Percentiles rank a stretch among this genome's conserved stretches.
These are phyloP conservation scores for Limanda limanda DNA, from an alignment of 2,113 vertebrate genomes.

Conservation along the genomic window DNA sequence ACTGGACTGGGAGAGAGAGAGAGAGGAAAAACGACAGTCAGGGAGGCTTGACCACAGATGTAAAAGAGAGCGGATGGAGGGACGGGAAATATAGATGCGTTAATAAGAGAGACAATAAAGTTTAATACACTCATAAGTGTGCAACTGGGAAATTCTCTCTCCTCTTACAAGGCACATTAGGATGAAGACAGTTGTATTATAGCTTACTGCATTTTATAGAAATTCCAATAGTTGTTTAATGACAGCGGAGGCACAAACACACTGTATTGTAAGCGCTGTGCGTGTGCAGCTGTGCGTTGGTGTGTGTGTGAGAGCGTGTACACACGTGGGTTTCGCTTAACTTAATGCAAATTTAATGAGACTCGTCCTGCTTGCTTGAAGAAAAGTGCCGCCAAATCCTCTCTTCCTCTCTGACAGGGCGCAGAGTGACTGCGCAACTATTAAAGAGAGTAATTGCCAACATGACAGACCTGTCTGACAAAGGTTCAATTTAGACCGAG, in stretches of 20 bases:
- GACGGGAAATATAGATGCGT: slow-evolving; percentile 10
- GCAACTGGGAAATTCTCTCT: slow-evolving; percentile 4
- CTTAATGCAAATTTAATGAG: slow-evolving; percentile 84
- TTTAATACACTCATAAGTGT: slow-evolving; percentile 3
- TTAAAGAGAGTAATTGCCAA: slow-evolving; percentile 83
- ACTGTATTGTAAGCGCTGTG: neutral
- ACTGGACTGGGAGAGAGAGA: slow-evolving; percentile 42
- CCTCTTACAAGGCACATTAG: slow-evolving; percentile 11
- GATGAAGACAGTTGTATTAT: neutral
- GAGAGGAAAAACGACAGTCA: neutral
- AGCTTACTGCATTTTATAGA: neutral
- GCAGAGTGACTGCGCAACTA: slow-evolving; percentile 78
- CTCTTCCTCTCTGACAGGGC: slow-evolving; percentile 75
- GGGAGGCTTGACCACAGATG: slow-evolving; percentile 13
- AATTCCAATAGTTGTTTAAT: neutral
- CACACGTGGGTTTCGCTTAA: slow-evolving; percentile 32
- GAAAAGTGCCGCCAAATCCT: slow-evolving; percentile 78
- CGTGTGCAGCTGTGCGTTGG: slow-evolving; percentile 19
- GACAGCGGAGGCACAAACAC: neutral
- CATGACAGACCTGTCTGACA: slow-evolving; percentile 10
- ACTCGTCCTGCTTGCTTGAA: slow-evolving; percentile 71
- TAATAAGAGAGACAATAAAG: slow-evolving; percentile 26
- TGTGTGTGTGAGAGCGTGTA: slow-evolving; percentile 25
- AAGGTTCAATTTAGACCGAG: slow-evolving; percentile 23
- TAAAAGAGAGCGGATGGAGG: slow-evolving; percentile 49